A percentile compares a stretch with the other conserved stretches of the same genome.
phyloP scores from a whole-genome alignment of 2,888 invertebrate species.

The Mermis nigrescens region DNA sequence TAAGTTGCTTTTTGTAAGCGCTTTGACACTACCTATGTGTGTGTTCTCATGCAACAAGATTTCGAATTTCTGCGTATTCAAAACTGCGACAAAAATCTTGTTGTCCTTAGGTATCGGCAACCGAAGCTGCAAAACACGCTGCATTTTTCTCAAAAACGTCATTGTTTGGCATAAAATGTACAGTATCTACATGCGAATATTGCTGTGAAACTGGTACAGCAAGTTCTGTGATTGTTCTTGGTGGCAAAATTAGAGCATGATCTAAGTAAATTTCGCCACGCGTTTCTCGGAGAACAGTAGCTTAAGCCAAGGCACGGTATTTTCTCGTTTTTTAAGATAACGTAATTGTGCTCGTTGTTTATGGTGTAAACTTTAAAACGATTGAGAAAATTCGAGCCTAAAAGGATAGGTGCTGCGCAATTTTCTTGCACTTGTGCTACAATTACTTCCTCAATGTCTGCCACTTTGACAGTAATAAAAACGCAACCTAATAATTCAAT shows the following conservation, averaged over 20 bases:
- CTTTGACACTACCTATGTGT: not conserved
- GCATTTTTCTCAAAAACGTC: not conserved
- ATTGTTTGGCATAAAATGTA: not conserved
- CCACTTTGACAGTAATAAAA: not conserved
- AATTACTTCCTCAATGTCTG: not conserved
- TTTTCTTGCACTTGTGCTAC: not conserved
- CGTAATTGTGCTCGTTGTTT: not conserved
- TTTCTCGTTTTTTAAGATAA: not conserved
- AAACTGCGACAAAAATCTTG: not conserved
- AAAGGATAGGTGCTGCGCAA: not conserved
- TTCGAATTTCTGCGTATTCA: not conserved
- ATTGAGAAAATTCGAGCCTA: not conserved
- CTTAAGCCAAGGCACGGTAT: not conserved
- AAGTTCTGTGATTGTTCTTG: not conserved
- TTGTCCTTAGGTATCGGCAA: not conserved
- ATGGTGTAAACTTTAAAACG: not conserved
- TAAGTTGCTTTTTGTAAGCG: not conserved
- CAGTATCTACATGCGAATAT: not conserved
- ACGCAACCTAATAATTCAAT: not conserved
- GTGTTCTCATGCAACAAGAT: not conserved
- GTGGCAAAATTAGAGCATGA: not conserved
- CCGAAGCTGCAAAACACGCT: not conserved
- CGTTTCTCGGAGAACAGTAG: not conserved
- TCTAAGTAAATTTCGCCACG: not conserved
- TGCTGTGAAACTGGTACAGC: not conserved